Evolutionary conservation across 2,888 invertebrate species (phyloP).

Genomic region (Cheiracanthium punctorium): DNA sequence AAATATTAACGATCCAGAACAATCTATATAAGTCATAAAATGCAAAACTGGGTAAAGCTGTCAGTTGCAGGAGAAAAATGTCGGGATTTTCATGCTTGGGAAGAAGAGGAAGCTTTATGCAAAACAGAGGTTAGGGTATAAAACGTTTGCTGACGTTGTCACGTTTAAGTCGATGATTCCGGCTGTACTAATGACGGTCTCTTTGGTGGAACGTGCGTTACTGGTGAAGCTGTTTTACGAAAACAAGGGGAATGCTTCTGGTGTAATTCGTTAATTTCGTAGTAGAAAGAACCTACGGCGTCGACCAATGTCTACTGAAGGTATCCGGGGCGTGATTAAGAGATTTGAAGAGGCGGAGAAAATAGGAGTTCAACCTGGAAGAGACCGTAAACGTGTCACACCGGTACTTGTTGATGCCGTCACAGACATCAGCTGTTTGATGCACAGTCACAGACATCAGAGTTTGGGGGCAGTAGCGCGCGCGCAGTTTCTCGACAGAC

Average conservation of each 20-base stretch:
- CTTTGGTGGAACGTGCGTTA: not conserved
- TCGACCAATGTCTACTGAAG: not conserved
- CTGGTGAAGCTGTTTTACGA: not conserved
- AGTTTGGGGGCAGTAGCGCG: constrained; percentile 16
- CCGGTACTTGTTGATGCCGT: constrained; percentile 11
- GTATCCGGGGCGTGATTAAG: not conserved
- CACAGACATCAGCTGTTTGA: constrained; percentile 11
- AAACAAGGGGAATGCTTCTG: not conserved
- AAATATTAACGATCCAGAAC: not conserved
- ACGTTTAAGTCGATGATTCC: not conserved
- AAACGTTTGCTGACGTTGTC: no score
- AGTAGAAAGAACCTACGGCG: not conserved
- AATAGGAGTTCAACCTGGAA: not conserved
- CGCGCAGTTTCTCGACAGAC: constrained; percentile 16
- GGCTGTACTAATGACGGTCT: not conserved
- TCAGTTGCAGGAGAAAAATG: not conserved
- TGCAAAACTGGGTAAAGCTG: not conserved
- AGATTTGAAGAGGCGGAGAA: not conserved
- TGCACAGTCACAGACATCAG: constrained; percentile 20
- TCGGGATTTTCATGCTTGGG: not conserved
- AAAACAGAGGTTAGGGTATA: not conserved
- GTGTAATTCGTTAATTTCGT: not conserved
- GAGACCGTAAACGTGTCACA: not conserved
- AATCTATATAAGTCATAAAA: not conserved
- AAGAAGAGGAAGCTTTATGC: not conserved